Base-by-base conservation (phyloP, 2,113 vertebrate genomes). In the Pseudopipra pipra region DNA sequence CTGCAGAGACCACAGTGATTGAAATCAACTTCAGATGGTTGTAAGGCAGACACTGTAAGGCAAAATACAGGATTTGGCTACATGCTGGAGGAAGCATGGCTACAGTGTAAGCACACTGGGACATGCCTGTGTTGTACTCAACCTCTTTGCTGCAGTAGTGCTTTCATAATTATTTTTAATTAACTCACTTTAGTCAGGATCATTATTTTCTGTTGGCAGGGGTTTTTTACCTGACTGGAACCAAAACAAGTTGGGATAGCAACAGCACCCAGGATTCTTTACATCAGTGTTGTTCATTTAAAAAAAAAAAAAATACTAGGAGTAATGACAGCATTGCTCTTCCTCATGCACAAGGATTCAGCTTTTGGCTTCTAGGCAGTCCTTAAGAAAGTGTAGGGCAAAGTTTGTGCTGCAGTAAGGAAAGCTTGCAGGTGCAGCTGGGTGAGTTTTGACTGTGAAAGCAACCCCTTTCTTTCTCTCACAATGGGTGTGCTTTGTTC, bases 401-500 rank as follows among this genome's bases (percentile, higher is more conserved):
- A 54, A 39, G 24, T 44, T 49, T 83, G 31, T 63, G 24, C 37
- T 56, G 59, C n/a, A 35, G 14, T 56, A 43, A 49, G 71, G 76
- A 68, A 86, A 76, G 20, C 47, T 73, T 90, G 79, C 85, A 97
- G 94, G 89, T 97, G 81, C 95, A 95, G 92, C 76, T 95, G 85
- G 95, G 76, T 95, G 80, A 44, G 4, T 66, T 83, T 87, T 49
- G 21, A 66, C 82, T 73, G 61, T 85, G 86, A 96, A 91, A 88
- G 78, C 63, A 76, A 68, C 44, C 25, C 43, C 25, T 73, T 92
- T 63, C 46, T 90, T 94, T 88, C 70, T 70, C 28, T 93, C 92
- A 76, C 85, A 87, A 58, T 59, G 87, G 66, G 58, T 93, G 66
- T 92, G 68, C 89, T 97, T 94, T 94, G 73, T 94, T 91, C 79